Conservation (phyloP, 2,113 vertebrate genomes). For the Actinemys pallida region DNA sequence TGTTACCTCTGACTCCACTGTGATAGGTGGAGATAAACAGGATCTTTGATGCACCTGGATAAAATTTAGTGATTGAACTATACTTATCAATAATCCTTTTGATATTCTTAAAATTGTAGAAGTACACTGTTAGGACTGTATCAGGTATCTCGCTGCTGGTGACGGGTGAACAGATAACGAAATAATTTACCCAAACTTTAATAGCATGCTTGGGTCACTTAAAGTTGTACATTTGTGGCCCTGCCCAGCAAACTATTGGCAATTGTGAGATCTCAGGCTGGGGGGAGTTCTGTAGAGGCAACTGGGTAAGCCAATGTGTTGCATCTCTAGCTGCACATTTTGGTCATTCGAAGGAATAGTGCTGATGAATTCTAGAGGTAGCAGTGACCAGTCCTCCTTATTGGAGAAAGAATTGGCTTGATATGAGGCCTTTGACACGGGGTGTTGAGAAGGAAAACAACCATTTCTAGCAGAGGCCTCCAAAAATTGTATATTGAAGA, state of each 20-base stretch:
- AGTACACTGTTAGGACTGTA: conserved; percentile 66
- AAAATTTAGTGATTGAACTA: conserved; percentile 51
- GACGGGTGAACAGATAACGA: conserved; percentile 42
- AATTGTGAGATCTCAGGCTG: background rate
- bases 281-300: background rate
- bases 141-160: conserved; percentile 69
- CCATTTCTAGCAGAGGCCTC: background rate
- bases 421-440: background rate
- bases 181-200: conserved; percentile 4
- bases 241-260: conserved; percentile 46
- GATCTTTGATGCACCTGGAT: conserved; percentile 83
- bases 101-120: conserved; percentile 65
- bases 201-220: conserved; percentile 52
- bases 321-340: background rate
- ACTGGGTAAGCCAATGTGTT: background rate
- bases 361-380: background rate
- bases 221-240: conserved; percentile 53
- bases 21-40: conserved; percentile 79
- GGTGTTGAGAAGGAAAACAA: background rate
- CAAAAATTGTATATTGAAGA: background rate
- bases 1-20: conserved; percentile 56
- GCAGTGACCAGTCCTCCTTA: background rate
- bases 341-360: background rate
- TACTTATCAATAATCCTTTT: conserved; percentile 54
- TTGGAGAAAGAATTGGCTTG: background rate